Conservation (phyloP, 2,797 vertebrate species). For the Gymnodraco acuticeps region DNA sequence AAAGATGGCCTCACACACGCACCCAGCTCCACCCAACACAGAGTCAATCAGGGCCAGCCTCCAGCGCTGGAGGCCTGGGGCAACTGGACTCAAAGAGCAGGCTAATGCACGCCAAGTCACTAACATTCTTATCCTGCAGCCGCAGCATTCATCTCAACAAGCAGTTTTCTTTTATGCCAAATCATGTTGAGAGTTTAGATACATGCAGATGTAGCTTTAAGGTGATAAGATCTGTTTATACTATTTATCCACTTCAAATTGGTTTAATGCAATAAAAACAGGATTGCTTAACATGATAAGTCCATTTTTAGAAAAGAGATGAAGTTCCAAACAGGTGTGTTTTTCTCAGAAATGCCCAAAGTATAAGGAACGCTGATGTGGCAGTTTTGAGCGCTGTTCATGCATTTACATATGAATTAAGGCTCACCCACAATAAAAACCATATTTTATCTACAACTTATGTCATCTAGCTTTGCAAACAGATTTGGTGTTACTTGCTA, state of each 20-base stretch:
- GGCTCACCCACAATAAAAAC: too few relatives aligned
- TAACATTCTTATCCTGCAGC: slow-evolving; percentile 4
- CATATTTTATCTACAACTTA: too few relatives aligned
- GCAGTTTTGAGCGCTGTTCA: too few relatives aligned
- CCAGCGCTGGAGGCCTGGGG: slow-evolving; percentile 29
- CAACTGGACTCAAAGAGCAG: slow-evolving; percentile 30
- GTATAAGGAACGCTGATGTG: too few relatives aligned
- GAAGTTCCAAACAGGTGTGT: slow-evolving; percentile 7
- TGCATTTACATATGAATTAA: neutral
- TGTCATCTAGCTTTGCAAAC: too few relatives aligned
- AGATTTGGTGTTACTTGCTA: too few relatives aligned
- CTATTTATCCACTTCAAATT: slow-evolving; percentile 31
- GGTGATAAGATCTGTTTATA: slow-evolving; percentile 15
- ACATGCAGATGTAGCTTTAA: slow-evolving; percentile 32
- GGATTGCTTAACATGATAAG: neutral
- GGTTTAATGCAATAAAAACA: slow-evolving; percentile 40
- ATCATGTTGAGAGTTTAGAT: slow-evolving; percentile 1
- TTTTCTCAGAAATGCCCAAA: slow-evolving; percentile 26
- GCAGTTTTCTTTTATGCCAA: slow-evolving; percentile 13
- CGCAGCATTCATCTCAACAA: slow-evolving; percentile 40
- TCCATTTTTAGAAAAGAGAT: slow-evolving; percentile 23
- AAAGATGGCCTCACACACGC: slow-evolving; percentile 56
- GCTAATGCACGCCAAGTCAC: slow-evolving; percentile 21
- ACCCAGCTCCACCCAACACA: slow-evolving; percentile 41
- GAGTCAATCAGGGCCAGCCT: slow-evolving; percentile 59